Conservation (phyloP, 2,113 vertebrate species). For the Cariama cristata region DNA sequence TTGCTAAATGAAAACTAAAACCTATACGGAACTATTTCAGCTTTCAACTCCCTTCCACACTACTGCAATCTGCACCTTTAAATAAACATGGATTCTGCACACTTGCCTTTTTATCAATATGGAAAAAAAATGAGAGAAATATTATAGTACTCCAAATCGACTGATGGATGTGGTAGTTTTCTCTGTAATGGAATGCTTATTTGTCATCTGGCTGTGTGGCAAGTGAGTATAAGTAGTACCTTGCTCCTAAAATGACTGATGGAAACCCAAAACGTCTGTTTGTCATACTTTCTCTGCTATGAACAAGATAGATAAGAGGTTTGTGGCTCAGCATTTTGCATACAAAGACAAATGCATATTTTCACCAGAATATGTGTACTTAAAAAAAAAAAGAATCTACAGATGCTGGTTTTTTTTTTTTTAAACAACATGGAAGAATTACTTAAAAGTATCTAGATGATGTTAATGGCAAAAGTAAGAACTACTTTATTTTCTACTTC, state of each 20-base stretch:
- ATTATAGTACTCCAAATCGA: neutral
- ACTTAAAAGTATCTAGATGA: neutral
- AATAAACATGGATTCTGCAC: neutral
- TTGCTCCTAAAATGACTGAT: conserved; percentile 28
- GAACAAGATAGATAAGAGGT: neutral
- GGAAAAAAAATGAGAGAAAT: conserved; percentile 44
- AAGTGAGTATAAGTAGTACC: neutral
- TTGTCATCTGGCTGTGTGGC: neutral
- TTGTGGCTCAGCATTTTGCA: conserved; percentile 29
- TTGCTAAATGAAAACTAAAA: neutral
- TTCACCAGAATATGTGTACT: neutral
- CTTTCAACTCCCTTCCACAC: neutral
- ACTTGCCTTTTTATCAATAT: neutral
- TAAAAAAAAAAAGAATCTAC: neutral
- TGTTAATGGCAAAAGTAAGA: neutral
- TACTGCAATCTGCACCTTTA: neutral
- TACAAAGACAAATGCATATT: conserved; percentile 10
- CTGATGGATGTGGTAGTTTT: conserved; percentile 5
- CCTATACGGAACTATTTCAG: neutral
- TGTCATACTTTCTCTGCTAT: neutral
- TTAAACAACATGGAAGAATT: neutral
- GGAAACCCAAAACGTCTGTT: neutral
- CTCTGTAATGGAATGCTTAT: conserved; percentile 34
- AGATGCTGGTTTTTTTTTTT: neutral
- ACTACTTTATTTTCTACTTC: neutral